Percentiles rank a stretch among this genome's conserved stretches.
Conservation (phyloP, 2,888 invertebrate genomes). For the Neoascia interrupta region DNA sequence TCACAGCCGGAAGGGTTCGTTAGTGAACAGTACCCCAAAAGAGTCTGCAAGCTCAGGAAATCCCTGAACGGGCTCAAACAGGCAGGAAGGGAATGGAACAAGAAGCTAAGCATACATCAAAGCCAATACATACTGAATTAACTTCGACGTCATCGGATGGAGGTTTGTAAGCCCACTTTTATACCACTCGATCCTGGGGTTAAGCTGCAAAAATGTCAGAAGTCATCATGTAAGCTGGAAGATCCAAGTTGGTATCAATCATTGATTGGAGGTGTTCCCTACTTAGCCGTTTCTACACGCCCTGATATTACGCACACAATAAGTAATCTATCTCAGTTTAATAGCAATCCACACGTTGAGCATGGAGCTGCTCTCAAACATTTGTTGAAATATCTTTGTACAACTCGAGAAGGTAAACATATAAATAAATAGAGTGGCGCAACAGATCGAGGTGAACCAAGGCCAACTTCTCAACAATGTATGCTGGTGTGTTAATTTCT, state of each 20-base stretch:
- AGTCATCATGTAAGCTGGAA: too few relatives aligned
- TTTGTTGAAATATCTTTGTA: neutral
- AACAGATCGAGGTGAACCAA: too few relatives aligned
- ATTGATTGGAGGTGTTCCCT: slow-evolving; percentile 61
- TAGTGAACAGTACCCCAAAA: slow-evolving; percentile 15
- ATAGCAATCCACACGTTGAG: neutral
- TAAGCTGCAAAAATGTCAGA: too few relatives aligned
- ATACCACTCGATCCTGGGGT: slow-evolving; percentile 62
- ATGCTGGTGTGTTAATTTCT: too few relatives aligned
- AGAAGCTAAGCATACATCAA: slow-evolving; percentile 41
- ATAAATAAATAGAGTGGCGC: too few relatives aligned
- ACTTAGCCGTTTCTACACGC: slow-evolving; percentile 50
- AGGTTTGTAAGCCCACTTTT: slow-evolving; percentile 32
- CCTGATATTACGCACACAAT: slow-evolving; percentile 61
- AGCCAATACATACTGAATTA: too few relatives aligned
- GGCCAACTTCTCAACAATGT: too few relatives aligned
- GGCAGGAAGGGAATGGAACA: slow-evolving; percentile 53
- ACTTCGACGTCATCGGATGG: slow-evolving; percentile 55
- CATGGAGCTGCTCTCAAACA: slow-evolving; percentile 1
- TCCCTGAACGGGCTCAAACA: slow-evolving; percentile 67
- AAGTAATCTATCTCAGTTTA: slow-evolving; percentile 12
- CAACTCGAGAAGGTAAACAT: neutral
- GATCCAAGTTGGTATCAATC: too few relatives aligned
- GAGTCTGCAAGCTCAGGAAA: slow-evolving; percentile 52
- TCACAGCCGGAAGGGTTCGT: slow-evolving; percentile 53